These are phyloP conservation scores for Drosophila pseudoananassae DNA, from an alignment of 1,140 invertebrate species.

Conservation along the genomic window DNA sequence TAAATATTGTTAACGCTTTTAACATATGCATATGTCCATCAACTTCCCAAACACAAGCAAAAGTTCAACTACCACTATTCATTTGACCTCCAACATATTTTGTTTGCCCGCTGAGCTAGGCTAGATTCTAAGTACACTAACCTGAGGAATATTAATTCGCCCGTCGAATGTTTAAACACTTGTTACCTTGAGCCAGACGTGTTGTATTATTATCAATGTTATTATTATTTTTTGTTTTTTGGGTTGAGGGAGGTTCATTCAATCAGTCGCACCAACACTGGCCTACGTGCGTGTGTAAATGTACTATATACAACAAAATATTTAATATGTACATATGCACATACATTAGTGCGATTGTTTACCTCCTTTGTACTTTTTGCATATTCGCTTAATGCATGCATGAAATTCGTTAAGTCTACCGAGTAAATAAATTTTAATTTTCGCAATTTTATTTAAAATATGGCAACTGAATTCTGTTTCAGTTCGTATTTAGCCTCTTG, in stretches of 20 bases:
- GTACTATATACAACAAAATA: not conserved
- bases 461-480: conserved; percentile 45
- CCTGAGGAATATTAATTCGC: conserved; percentile 53
- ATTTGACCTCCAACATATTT: conserved; percentile 13
- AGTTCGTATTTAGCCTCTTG: conserved; percentile 2
- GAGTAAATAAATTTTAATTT: conserved; percentile 74
- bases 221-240: conserved; percentile 29
- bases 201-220: conserved; percentile 45
- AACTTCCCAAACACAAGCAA: too few species aligned
- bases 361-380: conserved; percentile 52
- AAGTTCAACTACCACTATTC: conserved; percentile 22
- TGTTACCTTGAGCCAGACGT: conserved; percentile 68
- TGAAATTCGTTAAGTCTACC: conserved; percentile 23
- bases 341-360: conserved; percentile 26
- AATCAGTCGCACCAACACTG: conserved; percentile 42
- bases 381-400: conserved; percentile 30
- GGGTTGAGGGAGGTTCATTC: conserved; percentile 79
- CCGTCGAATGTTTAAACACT: conserved; percentile 68
- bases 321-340: not conserved
- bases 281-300: conserved; percentile 9
- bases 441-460: conserved; percentile 61
- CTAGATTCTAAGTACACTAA: conserved; percentile 50
- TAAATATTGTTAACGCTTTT: too few species aligned
- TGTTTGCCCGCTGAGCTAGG: conserved; percentile 30
- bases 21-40: too few species aligned